Conservation (phyloP, 2,888 invertebrate genomes). For the Lamellibrachia satsuma region DNA sequence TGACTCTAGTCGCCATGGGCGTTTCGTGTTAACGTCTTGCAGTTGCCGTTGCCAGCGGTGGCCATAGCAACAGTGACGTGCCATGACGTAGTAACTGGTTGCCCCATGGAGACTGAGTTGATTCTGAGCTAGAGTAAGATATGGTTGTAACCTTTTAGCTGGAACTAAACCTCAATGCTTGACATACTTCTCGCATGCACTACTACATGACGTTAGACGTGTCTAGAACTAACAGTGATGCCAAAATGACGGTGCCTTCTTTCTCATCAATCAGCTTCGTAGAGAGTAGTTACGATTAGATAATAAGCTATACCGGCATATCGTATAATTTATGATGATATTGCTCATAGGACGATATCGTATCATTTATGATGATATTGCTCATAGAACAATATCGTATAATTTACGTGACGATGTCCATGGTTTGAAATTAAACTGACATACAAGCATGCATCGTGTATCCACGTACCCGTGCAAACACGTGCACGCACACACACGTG, state of each 20-base stretch:
- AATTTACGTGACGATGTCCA: not conserved
- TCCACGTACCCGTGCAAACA: not conserved
- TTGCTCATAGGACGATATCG: not conserved
- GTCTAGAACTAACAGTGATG: not conserved
- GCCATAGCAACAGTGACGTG: not conserved
- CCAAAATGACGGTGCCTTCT: not conserved
- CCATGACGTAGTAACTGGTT: conserved; percentile 2
- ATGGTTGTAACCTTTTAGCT: too few relatives aligned
- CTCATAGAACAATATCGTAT: not conserved
- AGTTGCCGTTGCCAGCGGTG: conserved; percentile 12
- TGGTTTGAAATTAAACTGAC: conserved; percentile 21
- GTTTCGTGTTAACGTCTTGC: not conserved
- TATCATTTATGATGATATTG: not conserved
- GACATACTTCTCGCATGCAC: conserved; percentile 13
- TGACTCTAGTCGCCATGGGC: not conserved
- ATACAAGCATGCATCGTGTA: not conserved
- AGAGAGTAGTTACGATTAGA: conserved; percentile 7
- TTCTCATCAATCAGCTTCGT: not conserved
- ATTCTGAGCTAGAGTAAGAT: not conserved
- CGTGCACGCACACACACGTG: not conserved
- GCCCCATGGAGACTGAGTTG: not conserved
- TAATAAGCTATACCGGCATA: not conserved
- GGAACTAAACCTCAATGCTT: conserved; percentile 8
- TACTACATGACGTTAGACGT: not conserved
- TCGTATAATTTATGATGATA: not conserved